Conservation (phyloP, 37 sponge, comb jelly and placozoan genomes). For the Tethya wilhelma region DNA sequence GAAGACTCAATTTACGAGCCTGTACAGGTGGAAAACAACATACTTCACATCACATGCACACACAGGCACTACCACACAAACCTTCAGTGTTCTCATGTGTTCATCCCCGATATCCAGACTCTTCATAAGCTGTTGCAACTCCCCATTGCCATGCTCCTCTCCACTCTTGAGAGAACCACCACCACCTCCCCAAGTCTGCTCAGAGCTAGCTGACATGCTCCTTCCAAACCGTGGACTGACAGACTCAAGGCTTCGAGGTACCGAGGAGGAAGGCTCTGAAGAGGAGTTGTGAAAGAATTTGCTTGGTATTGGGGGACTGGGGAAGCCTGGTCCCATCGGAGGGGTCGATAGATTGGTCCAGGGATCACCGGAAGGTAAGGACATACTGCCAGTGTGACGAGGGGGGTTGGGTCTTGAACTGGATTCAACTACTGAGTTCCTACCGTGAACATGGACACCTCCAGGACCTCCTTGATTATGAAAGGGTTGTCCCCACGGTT, state of each 20-base stretch:
- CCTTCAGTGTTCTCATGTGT: conserved; percentile 54
- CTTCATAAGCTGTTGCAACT: conserved; percentile 56
- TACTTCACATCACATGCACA: not conserved
- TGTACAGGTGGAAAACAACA: not conserved
- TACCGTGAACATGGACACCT: too few relatives aligned
- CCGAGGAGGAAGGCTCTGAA: too few relatives aligned
- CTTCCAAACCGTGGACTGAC: conserved; percentile 1
- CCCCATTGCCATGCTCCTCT: not conserved
- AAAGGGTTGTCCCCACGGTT: too few relatives aligned
- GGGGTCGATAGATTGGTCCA: conserved; percentile 5
- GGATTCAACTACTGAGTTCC: too few relatives aligned
- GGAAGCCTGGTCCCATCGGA: not conserved
- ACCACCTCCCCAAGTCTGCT: not conserved
- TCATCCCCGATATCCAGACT: conserved; percentile 59
- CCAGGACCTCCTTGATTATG: too few relatives aligned
- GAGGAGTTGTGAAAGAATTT: too few relatives aligned
- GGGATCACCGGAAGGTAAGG: conserved; percentile 1
- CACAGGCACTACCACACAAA: not conserved
- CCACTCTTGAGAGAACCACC: not conserved
- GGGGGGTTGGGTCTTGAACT: too few relatives aligned
- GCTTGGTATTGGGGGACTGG: not conserved
- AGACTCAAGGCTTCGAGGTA: not conserved
- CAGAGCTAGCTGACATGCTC: not conserved
- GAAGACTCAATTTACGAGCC: conserved; percentile 67
- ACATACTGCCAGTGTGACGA: not conserved